Base-by-base conservation (phyloP, 2,888 invertebrate species). In the Drosophila robusta region DNA sequence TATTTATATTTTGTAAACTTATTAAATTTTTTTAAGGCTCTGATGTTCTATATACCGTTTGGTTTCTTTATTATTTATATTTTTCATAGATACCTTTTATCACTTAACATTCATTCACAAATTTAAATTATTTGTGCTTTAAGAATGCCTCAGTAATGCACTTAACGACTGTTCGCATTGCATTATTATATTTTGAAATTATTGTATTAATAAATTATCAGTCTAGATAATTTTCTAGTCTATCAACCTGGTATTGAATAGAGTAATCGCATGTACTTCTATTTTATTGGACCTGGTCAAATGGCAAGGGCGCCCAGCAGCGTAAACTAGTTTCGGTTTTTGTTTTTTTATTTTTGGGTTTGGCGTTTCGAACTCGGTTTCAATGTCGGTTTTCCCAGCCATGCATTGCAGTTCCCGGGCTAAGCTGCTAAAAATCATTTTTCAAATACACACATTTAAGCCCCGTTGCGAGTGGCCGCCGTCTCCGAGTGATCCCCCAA, bases 351-450 rank as follows among this genome's bases (percentile, higher is more conserved):
- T 51, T 18, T 29, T 26, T 38, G 41, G 54, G 52, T 14, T 50
- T 57, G 44, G 36, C 36, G 34, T 34, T 34, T 12, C 34, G 34
- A 34, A 32, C 32, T 29, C 39, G 39, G 18, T 41, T 70, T 54
- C 18, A 34, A 41, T 38, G 45, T 45, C 5, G 50, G 41, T 51
- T 62, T 70, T 70, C 56, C 64, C 63, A 63, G 71, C 46, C 51
- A 49, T 50, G 41, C 63, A 41, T 24, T 57, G 55, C 60, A 61
- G 55, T 34, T 44, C 41, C 18, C 39, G 50, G 46, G 49, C 49
- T 83, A 81, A 88, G 88, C 82, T 71, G 88, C 72, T 71, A 64
- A 64, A 78, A 81, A 78, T 81, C 81, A 82, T 87, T 82, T 87
- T 87, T 84, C 81, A 82, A 84, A 80, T 24, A 42, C 61, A 73